phyloP scores from a whole-genome alignment of 2,888 invertebrate species.

The Chalcis sispes region DNA sequence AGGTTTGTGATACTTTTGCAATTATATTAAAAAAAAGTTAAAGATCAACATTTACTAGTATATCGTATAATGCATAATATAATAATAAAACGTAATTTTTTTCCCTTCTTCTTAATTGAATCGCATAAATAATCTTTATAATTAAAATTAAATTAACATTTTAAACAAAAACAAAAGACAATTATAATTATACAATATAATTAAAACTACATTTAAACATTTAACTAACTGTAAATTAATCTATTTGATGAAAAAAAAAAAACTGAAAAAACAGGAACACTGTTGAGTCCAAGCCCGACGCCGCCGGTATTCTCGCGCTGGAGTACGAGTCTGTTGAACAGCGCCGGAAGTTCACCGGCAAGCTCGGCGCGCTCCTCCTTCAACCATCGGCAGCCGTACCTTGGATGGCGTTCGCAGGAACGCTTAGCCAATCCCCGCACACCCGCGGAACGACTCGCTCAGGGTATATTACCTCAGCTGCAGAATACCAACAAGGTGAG shows the following conservation, averaged over 20 bases:
- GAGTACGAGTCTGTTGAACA: slow-evolving; percentile 77
- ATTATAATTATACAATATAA: too few species aligned
- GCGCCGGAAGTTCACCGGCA: slow-evolving; percentile 78
- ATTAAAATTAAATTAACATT: too few species aligned
- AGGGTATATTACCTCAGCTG: slow-evolving; percentile 76
- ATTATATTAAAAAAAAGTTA: too few species aligned
- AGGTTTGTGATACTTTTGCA: too few species aligned
- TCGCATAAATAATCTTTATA: too few species aligned
- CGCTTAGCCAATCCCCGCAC: slow-evolving; percentile 87
- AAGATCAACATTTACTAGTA: too few species aligned
- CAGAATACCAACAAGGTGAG: slow-evolving; percentile 73
- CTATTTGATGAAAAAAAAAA: neutral
- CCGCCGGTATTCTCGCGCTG: slow-evolving; percentile 77
- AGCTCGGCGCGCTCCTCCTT: slow-evolving; percentile 82
- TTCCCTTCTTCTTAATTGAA: too few species aligned
- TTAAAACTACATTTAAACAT: too few species aligned
- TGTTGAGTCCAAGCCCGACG: slow-evolving; percentile 76
- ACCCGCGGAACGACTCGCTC: slow-evolving; percentile 86
- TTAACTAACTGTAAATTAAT: neutral
- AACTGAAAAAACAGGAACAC: slow-evolving; percentile 68
- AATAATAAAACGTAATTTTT: too few species aligned
- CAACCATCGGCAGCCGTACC: slow-evolving; percentile 91
- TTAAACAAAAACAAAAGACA: neutral
- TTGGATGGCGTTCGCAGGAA: slow-evolving; percentile 93
- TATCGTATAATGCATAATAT: too few species aligned